Evolutionary conservation across 30 jellyfish, hydroid and myxozoan genomes (phyloP), one percentile per base, ranked within the genome.

Genomic region (Chrysaora quinquecirrha): DNA sequence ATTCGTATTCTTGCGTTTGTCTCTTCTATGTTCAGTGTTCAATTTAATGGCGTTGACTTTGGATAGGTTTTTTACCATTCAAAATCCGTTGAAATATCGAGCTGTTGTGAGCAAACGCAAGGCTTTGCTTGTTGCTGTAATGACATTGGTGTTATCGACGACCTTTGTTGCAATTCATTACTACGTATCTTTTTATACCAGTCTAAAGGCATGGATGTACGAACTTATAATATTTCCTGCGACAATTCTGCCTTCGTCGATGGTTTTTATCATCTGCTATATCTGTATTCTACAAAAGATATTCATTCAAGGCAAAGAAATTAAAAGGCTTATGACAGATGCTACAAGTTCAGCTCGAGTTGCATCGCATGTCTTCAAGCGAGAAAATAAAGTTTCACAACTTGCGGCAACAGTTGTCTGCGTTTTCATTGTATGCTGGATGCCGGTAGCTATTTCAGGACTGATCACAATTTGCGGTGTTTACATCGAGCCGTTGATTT

Each of bases 341-440:
- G 35, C 35, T 2, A n/a, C 46, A 18, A 2, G 50, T 20, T 33
- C 82, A 22, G 1, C 14, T 70, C 25, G 21, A 28, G 21, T 3
- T 24, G 49, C 49, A 25, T 11, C 20, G 11, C 54, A 25, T 3
- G 29, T 27, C 6, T 27, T 73, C 72, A 7, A 27, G 12, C 76
- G 95, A n/a, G 95, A 84, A 68, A 9, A 49, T 7, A 64, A 74
- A 84, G 47, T 84, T 18, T 47, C 96, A 19, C 71, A 72, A 16
- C 47, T 87, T 14, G 84, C 91, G n/a, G 71, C 74, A 0, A 67
- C 76, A 16, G 83, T 87, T 64, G 86, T 71, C 18, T 60, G 64
- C 20, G 84, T 48, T 1, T 87, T 87, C 32, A 47, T 78, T 31
- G 52, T 87, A 0, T 87, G 96, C 62, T 87, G 96, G 96, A 23